phyloP scores from a whole-genome alignment of 2,797 vertebrate genomes.

The Lophotriccus pileatus region DNA sequence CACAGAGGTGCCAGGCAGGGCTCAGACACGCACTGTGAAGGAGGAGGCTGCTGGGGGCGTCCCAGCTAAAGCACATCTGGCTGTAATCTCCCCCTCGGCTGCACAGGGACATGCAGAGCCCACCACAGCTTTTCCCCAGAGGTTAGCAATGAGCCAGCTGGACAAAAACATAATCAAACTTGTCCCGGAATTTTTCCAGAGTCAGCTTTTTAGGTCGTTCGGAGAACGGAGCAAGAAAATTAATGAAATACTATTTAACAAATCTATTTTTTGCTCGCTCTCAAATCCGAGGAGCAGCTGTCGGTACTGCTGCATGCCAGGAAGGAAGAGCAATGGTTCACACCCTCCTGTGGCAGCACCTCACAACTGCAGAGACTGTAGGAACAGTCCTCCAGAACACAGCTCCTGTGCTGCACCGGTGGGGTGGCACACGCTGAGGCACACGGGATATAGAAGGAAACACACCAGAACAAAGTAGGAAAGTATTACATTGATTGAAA shows the following conservation, averaged over 20 bases:
- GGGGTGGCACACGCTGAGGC: neutral
- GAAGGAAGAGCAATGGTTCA: slow-evolving; percentile 66
- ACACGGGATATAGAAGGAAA: neutral
- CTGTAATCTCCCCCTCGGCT: neutral
- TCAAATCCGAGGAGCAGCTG: slow-evolving; percentile 34
- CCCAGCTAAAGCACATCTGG: neutral
- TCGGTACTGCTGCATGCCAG: slow-evolving; percentile 26
- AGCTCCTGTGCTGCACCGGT: neutral
- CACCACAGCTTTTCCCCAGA: neutral
- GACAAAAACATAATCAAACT: neutral
- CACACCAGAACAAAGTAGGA: neutral
- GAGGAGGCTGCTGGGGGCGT: neutral
- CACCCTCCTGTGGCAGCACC: slow-evolving; percentile 76
- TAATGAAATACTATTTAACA: slow-evolving; percentile 5
- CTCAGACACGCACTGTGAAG: fast-evolving
- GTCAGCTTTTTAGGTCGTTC: slow-evolving; percentile 11
- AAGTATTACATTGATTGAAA: neutral
- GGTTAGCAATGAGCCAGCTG: neutral
- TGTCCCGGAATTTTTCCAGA: neutral
- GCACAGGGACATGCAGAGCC: neutral
- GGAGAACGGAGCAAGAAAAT: neutral
- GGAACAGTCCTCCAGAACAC: neutral
- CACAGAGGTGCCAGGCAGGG: fast-evolving
- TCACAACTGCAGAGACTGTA: slow-evolving; percentile 53
- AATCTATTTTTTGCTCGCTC: neutral